Percentiles rank a stretch among this genome's conserved stretches.
Evolutionary conservation across 53 echinoderm and acorn worm species (phyloP).

Genomic region (Antedon mediterranea): DNA sequence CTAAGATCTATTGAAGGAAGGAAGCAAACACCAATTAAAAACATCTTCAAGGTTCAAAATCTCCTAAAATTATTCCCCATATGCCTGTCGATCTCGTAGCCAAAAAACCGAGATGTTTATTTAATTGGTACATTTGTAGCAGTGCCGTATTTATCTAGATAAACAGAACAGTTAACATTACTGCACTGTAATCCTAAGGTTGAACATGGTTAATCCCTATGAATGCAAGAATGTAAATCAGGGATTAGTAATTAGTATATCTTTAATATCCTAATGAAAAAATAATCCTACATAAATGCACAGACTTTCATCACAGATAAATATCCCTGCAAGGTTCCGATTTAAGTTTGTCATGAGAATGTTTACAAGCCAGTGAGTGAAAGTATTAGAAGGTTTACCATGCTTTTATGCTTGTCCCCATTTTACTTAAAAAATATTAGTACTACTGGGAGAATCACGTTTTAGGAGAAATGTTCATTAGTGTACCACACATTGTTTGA

Average conservation of each 20-base stretch:
- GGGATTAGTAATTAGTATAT: background rate
- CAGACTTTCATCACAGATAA: background rate
- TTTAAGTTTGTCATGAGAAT: too few species aligned
- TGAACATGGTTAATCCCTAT: background rate
- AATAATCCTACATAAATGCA: background rate
- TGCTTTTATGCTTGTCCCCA: too few species aligned
- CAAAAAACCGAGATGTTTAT: background rate
- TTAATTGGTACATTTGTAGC: background rate
- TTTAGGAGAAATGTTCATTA: too few species aligned
- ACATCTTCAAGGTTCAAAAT: background rate
- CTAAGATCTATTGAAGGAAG: background rate
- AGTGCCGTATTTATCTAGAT: background rate
- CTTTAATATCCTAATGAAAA: too few species aligned
- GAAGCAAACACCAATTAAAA: background rate
- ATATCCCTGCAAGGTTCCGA: background rate
- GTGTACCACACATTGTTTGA: too few species aligned
- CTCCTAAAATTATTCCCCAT: background rate
- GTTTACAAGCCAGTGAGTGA: too few species aligned
- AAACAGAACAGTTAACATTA: background rate
- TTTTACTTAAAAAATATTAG: too few species aligned
- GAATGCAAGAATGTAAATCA: background rate
- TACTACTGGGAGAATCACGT: too few species aligned
- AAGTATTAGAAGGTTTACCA: too few species aligned
- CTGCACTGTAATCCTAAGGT: background rate
- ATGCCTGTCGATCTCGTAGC: background rate